These are phyloP conservation scores for Nannoperca australis DNA, from an alignment of 2,797 vertebrate genomes.

Conservation along the genomic window DNA sequence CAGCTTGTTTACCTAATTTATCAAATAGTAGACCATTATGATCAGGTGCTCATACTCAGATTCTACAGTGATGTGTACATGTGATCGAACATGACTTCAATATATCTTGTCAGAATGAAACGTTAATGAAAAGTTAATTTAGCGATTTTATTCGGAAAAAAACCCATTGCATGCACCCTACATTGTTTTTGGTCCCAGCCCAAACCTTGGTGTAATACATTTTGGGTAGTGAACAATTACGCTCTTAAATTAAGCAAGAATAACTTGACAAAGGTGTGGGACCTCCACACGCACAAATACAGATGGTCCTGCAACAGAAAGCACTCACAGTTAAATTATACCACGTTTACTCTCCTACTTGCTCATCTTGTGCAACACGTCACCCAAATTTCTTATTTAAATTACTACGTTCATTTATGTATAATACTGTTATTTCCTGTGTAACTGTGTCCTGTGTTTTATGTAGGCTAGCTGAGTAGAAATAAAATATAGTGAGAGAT, in stretches of 20 bases:
- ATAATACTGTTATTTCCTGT: background rate
- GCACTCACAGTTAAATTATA: background rate
- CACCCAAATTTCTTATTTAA: background rate
- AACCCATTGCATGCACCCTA: background rate
- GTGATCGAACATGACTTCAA: background rate
- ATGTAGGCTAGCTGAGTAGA: no score
- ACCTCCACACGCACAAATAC: no score
- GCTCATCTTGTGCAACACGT: background rate
- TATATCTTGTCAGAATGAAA: background rate
- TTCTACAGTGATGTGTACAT: background rate
- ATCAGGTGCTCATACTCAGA: background rate
- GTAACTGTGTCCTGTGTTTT: no score
- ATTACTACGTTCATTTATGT: background rate
- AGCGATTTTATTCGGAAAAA: background rate
- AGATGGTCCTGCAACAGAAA: background rate
- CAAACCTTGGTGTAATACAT: background rate
- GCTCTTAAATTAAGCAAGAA: background rate
- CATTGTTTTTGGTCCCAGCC: background rate
- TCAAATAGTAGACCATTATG: background rate
- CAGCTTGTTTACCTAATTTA: slow-evolving; percentile 1
- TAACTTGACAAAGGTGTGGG: background rate
- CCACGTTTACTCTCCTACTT: background rate
- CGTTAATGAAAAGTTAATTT: no score
- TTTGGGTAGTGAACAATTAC: background rate
- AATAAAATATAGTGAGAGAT: no score